Evolutionary conservation across 2,113 vertebrate species (phyloP), one percentile per base, ranked within the genome.

Genomic region (Aldabrachelys gigantea): DNA sequence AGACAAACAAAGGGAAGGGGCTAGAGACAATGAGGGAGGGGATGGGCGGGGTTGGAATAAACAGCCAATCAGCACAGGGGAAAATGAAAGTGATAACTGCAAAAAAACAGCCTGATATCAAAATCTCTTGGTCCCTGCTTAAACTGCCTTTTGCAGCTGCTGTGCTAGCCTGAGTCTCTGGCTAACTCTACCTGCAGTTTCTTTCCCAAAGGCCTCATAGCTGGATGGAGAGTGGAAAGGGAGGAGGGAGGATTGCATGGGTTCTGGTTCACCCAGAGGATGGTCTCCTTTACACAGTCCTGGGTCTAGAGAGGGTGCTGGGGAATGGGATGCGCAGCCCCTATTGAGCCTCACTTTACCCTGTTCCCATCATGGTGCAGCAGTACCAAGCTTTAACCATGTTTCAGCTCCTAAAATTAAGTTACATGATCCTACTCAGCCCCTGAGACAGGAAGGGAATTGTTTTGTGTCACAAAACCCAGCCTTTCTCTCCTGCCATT

Each of bases 151-250:
- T 19, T 16, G 35, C 7, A 17, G 31, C 62, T 69, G 35, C 62
- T 69, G 14, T n/a, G 35, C 7, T 14, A 35, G 62, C 14, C 14
- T 9, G 44, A 49, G 14, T 29, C 76, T 14, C 41, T 47, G 41
- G 41, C 44, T 78, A 47, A 44, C 76, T 21, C 2, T 2, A 0
- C 0, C 4, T 47, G 22, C 4, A 76, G 49, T 3, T 6, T 13
- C 3, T 75, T 41, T 62, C 10, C 47, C 89, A 3, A 56, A 50
- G 80, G 44, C 25, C 8, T 8, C 7, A 21, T 29, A 13, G 2
- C 5, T 47, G 0, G 4, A 2, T 3, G 2, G 4, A 52, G 6
- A 17, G 4, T 16, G 16, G 62, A n/a, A 31, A 16, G 3, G 13
- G 12, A 13, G 35, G 35, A 14, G 17, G 65, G 65, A 38, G 35